Evolutionary conservation across 2,113 vertebrate genomes (phyloP).

Genomic region (Lasiurus cinereus): DNA sequence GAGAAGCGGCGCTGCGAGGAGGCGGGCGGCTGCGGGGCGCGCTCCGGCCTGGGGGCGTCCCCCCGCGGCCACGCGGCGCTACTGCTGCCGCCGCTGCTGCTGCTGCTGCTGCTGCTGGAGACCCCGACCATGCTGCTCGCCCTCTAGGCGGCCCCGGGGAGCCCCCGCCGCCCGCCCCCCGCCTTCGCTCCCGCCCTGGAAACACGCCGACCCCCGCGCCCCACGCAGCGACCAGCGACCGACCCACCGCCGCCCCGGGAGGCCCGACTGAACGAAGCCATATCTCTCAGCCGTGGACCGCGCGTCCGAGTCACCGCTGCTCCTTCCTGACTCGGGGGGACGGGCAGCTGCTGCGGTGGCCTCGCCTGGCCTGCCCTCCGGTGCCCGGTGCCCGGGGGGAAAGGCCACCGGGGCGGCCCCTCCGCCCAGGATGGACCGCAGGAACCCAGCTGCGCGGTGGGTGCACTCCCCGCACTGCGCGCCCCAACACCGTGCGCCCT

Average conservation of each 20-base stretch:
- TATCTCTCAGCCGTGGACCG: conserved; percentile 88
- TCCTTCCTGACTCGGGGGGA: conserved; percentile 84
- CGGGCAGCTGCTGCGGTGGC: conserved; percentile 87
- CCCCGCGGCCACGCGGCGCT: conserved; percentile 69
- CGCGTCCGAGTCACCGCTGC: conserved; percentile 85
- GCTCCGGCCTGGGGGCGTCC: conserved; percentile 82
- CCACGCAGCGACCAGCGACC: conserved; percentile 45
- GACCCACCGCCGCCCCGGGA: conserved; percentile 22
- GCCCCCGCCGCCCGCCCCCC: conserved; percentile 17
- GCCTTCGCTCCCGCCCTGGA: conserved; percentile 56
- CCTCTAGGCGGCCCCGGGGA: conserved; percentile 80
- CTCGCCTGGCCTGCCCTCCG: conserved; percentile 80
- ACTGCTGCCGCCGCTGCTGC: conserved; percentile 83
- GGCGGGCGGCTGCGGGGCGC: conserved; percentile 89
- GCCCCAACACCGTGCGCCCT: conserved; percentile 90
- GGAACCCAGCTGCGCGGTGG: conserved; percentile 84
- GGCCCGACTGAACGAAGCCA: conserved; percentile 94
- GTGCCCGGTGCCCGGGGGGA: conserved; percentile 74
- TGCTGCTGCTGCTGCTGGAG: conserved; percentile 77
- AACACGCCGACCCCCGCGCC: conserved; percentile 50
- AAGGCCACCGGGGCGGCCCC: conserved; percentile 70
- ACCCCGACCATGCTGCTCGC: conserved; percentile 62
- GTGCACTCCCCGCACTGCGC: too few species aligned
- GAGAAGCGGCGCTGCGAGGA: conserved; percentile 94
- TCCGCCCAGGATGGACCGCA: conserved; percentile 81